phyloP scores from a whole-genome alignment of 1,140 invertebrate species.

The Pseudomyrmex concolor region DNA sequence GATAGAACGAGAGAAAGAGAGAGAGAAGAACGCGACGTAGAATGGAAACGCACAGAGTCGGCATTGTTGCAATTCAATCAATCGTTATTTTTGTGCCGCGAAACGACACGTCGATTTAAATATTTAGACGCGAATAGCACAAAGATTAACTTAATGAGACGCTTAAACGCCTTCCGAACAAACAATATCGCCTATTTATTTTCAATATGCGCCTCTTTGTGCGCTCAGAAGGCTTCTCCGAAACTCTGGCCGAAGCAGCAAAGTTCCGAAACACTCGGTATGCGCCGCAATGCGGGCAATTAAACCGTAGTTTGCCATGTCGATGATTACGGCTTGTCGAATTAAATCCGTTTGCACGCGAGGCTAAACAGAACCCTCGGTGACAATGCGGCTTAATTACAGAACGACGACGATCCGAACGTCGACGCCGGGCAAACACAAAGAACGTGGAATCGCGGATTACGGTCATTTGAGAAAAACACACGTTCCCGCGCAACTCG shows the following conservation, averaged over 20 bases:
- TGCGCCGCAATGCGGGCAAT: conserved; percentile 45
- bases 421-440: not conserved
- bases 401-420: conserved; percentile 15
- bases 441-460: conserved; percentile 28
- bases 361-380: conserved; percentile 22
- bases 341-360: conserved; percentile 54
- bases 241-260: not conserved
- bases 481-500: not conserved
- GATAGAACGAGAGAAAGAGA: too few species aligned
- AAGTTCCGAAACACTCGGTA: conserved; percentile 15
- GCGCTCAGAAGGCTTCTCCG: not conserved
- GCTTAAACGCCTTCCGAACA: not conserved
- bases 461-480: conserved; percentile 34
- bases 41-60: too few species aligned
- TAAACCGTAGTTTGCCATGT: conserved; percentile 44
- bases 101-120: not conserved
- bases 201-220: conserved; percentile 1
- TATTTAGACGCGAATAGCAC: conserved; percentile 10
- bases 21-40: too few species aligned
- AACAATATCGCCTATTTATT: not conserved
- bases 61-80: not conserved
- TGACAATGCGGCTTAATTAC: conserved; percentile 51
- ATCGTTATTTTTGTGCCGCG: not conserved
- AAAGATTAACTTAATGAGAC: not conserved
- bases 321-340: conserved; percentile 54